Base-by-base conservation (phyloP, 2,113 vertebrate species). In the Neoarius graeffei region DNA sequence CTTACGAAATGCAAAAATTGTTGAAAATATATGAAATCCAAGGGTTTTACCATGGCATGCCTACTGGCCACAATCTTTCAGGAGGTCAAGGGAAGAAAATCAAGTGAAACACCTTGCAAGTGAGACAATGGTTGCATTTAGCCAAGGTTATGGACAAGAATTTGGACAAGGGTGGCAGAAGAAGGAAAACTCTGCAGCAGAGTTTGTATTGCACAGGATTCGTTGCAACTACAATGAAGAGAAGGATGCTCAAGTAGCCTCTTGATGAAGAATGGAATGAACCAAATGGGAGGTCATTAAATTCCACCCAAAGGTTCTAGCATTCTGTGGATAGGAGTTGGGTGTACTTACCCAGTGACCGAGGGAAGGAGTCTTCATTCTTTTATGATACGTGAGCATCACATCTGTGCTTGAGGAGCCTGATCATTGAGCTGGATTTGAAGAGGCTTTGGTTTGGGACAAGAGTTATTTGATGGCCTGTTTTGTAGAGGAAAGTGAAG, bases 401-500 rank as follows among this genome's bases (percentile, higher is more conserved):
- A 52, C 19, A 3, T 0, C 71, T 27, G 13, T 57, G 14, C 8
- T 56, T 25, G 62, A 17, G 59, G 71, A 52, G 0, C 48, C 52
- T 56, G n/a, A 81, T 66, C 60, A 35, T 3, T 54, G 85, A 77
- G 57, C 6, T 6, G 35, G 14, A 50, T 79, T 74, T 62, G 66
- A 54, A 54, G 42, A 69, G 48, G 5, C 48, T n/a, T 27, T 48
- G 27, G 52, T 14, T 23, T 54, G n/a, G 15, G 23, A 1, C 19
- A 76, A 66, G 74, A 54, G 27, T 56, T 54, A 14, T 5, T 67
- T 30, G 20, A 30, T 23, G 20, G 20, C 19, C 19, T 25, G 7
- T 30, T 69, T 57, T 50, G 7, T 42, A 60, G 14, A 76, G 27
- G 14, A n/a, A 86, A 66, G 27, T 67, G 50, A 87, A 84, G 88